phyloP scores from a whole-genome alignment of 1,140 invertebrate species.

The Trypoxylus dichotomus region DNA sequence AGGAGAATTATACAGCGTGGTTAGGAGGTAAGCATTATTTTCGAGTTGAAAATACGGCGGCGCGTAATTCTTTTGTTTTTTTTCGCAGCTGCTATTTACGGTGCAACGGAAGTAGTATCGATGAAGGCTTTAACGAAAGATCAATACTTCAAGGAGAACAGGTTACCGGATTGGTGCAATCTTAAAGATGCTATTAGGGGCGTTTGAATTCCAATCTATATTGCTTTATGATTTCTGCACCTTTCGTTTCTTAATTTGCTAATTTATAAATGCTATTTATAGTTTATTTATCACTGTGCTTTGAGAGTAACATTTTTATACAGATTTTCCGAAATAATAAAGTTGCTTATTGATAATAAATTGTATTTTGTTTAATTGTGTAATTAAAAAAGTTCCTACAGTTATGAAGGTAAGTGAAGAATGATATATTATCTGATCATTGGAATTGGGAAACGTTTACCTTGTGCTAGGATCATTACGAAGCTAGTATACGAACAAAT shows the following conservation, averaged over 20 bases:
- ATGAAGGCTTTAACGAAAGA: constrained; percentile 76
- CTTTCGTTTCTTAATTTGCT: neutral
- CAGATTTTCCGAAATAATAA: no score
- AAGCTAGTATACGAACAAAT: no score
- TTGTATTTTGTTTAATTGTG: no score
- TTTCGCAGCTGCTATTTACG: constrained; percentile 76
- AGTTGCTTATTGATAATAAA: no score
- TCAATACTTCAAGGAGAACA: constrained; percentile 66
- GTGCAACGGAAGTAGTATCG: constrained; percentile 76
- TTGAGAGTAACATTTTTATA: no score
- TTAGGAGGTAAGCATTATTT: constrained; percentile 67
- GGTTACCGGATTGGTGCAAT: constrained; percentile 82
- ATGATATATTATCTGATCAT: no score
- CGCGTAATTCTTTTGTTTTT: constrained; percentile 30
- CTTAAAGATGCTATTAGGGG: constrained; percentile 62
- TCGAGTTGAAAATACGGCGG: neutral
- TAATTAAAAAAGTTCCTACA: no score
- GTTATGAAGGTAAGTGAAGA: no score
- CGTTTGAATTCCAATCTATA: constrained; percentile 13
- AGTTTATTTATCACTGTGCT: neutral
- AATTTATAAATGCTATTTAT: neutral
- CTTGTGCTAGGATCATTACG: no score
- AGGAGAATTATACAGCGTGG: constrained; percentile 86
- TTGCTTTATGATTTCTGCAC: no score
- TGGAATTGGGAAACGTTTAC: no score